A percentile compares a stretch with the other conserved stretches of the same genome.
Conservation (phyloP, 2,888 invertebrate genomes). For the Pristionchus maxplancki region DNA sequence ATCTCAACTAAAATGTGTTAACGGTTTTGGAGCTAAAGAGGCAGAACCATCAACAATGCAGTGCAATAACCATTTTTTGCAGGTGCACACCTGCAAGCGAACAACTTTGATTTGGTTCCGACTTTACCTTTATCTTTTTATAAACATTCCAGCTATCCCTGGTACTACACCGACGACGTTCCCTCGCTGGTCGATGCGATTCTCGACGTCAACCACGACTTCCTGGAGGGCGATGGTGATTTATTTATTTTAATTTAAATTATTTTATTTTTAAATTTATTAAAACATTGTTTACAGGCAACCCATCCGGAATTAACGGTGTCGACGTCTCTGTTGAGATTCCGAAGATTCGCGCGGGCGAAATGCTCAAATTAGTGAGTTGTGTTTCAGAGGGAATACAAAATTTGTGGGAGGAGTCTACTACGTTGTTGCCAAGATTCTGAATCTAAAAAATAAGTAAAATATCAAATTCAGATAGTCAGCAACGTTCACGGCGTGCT, state of each 20-base stretch:
- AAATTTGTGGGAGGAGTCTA: too few species aligned
- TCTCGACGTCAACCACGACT: background rate
- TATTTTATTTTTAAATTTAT: background rate
- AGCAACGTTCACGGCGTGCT: background rate
- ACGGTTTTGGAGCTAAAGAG: too few species aligned
- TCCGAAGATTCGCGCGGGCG: constrained; percentile 56
- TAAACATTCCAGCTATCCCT: constrained; percentile 36
- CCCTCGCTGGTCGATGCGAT: background rate
- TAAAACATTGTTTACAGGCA: constrained; percentile 51
- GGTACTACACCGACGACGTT: constrained; percentile 26
- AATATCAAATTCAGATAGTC: background rate
- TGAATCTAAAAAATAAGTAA: too few species aligned
- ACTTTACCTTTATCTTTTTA: background rate
- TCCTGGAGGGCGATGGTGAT: constrained; percentile 25
- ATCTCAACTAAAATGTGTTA: too few species aligned
- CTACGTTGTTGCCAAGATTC: too few species aligned
- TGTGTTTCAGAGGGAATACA: background rate
- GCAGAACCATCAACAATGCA: background rate
- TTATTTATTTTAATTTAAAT: background rate
- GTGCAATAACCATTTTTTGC: too few species aligned
- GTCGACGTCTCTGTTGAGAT: constrained; percentile 60
- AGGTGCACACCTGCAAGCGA: background rate
- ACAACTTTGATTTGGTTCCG: background rate
- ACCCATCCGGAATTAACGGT: constrained; percentile 55
- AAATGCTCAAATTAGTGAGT: constrained; percentile 2